Evolutionary conservation across 2,797 vertebrate species (phyloP).

Genomic region (Gephyroberyx darwinii): DNA sequence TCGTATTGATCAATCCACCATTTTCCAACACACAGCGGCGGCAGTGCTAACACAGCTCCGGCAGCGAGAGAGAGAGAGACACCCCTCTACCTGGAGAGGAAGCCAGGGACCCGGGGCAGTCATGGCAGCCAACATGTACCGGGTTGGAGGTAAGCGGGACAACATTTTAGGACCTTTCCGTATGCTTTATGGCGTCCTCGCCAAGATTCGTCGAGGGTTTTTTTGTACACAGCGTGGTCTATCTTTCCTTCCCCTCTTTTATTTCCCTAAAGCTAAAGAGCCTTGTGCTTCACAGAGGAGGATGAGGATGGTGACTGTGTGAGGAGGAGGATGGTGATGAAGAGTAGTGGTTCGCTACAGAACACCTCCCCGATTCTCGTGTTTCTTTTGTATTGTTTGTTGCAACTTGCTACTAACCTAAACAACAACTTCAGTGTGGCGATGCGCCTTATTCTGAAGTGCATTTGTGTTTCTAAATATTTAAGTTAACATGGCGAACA

Average conservation of each 20-base stretch:
- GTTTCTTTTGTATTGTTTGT: conserved; percentile 47
- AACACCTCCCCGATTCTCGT: conserved; percentile 38
- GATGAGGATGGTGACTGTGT: conserved; percentile 74
- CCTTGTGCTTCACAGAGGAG: conserved; percentile 76
- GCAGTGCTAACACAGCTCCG: conserved; percentile 79
- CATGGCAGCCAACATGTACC: conserved; percentile 91
- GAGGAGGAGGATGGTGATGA: conserved; percentile 81
- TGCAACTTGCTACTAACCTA: conserved; percentile 42
- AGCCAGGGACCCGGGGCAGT: conserved; percentile 83
- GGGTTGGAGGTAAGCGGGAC: conserved; percentile 85
- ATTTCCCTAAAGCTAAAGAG: conserved; percentile 80
- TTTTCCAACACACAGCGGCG: conserved; percentile 87
- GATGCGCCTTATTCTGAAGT: conserved; percentile 25
- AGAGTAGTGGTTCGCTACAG: conserved; percentile 67
- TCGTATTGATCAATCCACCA: conserved; percentile 89
- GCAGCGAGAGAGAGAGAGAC: conserved; percentile 73
- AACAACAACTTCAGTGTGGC: conserved; percentile 34
- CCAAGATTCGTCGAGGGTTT: conserved; percentile 52
- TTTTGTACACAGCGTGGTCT: conserved; percentile 66
- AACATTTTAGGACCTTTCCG: conserved; percentile 31
- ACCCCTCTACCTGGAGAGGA: conserved; percentile 83
- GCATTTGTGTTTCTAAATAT: conserved; percentile 32
- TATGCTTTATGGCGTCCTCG: conserved; percentile 50
- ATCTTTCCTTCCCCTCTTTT: conserved; percentile 76
- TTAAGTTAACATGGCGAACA: conserved; percentile 29